Conservation (phyloP, 2,113 vertebrate species). For the Myotis brandtii region DNA sequence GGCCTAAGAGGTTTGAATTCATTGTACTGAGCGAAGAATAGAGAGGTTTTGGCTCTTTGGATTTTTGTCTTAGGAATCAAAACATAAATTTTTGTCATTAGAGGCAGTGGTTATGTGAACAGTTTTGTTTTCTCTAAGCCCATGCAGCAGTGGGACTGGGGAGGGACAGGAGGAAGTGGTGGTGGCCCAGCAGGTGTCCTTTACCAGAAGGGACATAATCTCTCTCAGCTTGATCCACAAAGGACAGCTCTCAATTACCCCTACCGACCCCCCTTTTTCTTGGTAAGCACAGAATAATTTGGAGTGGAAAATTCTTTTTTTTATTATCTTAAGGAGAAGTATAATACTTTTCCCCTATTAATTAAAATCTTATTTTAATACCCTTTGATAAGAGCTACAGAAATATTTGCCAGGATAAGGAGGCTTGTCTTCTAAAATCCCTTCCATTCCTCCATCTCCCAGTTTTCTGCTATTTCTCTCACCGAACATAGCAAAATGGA, state of each 20-base stretch:
- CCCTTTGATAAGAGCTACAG: background rate
- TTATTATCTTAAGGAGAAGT: background rate
- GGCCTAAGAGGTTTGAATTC: background rate
- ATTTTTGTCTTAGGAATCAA: background rate
- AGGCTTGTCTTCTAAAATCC: background rate
- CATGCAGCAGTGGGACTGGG: background rate
- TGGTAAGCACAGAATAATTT: background rate
- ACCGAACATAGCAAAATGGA: background rate
- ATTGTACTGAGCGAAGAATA: background rate
- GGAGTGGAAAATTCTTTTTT: background rate
- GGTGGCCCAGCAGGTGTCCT: background rate
- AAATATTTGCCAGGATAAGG: background rate
- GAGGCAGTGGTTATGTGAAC: background rate
- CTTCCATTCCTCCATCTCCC: background rate
- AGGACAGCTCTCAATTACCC: background rate
- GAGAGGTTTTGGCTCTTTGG: background rate
- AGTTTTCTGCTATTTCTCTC: background rate
- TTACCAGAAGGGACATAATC: background rate
- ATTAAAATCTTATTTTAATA: constrained; percentile 9
- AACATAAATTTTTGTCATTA: background rate
- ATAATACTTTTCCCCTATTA: background rate
- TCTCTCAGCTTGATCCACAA: background rate
- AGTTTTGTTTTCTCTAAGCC: background rate
- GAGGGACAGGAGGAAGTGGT: background rate
- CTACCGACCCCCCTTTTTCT: background rate